These are phyloP conservation scores for Pterocles gutturalis DNA, from an alignment of 2,113 vertebrate species.

Conservation along the genomic window DNA sequence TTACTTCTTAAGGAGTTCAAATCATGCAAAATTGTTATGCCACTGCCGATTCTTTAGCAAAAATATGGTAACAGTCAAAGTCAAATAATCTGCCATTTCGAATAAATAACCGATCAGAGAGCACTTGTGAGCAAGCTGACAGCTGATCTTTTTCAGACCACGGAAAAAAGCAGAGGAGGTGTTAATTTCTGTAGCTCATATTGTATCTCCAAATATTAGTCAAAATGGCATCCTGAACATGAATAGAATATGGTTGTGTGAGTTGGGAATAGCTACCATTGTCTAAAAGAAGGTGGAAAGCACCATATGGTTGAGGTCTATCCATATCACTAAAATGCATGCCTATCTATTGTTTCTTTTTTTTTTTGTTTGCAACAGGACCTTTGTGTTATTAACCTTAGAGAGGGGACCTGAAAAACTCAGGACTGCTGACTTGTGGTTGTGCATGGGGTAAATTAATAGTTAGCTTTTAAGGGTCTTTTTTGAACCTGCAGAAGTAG, in stretches of 20 bases:
- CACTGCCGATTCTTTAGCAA: not conserved
- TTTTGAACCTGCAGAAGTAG: not conserved
- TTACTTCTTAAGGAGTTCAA: not conserved
- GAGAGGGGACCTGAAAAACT: not conserved
- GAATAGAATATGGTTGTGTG: not conserved
- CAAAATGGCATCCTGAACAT: not conserved
- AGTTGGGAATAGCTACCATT: not conserved
- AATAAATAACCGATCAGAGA: not conserved
- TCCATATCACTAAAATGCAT: not conserved
- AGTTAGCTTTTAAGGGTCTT: not conserved
- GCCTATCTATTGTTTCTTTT: not conserved
- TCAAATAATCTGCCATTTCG: not conserved
- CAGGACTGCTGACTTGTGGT: not conserved
- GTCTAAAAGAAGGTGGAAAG: not conserved
- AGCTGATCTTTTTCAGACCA: not conserved
- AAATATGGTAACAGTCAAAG: not conserved
- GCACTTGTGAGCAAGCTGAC: not conserved
- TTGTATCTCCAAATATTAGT: not conserved
- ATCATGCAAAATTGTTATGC: not conserved
- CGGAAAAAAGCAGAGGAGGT: not conserved
- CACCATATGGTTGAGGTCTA: not conserved
- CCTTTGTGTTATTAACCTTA: not conserved
- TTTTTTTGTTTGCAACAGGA: not conserved
- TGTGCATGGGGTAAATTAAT: not conserved
- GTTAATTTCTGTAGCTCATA: rapidly evolving